These are phyloP conservation scores for Drosophila simulans DNA, from an alignment of 1,140 invertebrate genomes.

Conservation along the genomic window DNA sequence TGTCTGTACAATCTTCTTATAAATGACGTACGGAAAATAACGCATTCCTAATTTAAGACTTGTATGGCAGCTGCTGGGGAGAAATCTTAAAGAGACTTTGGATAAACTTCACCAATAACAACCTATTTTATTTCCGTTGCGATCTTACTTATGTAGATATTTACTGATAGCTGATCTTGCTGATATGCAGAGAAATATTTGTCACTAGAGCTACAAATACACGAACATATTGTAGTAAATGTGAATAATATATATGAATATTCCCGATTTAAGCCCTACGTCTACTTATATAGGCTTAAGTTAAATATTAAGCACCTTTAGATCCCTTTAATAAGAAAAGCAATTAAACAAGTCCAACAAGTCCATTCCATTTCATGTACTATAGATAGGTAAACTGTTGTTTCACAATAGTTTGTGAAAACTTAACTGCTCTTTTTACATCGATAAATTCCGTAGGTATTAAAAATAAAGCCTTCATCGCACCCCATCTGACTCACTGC, in stretches of 20 bases:
- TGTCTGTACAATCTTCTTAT: constrained; percentile 12
- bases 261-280: too few species aligned
- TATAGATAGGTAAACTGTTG: neutral
- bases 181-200: too few species aligned
- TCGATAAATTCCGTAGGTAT: neutral
- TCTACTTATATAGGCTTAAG: too few species aligned
- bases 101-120: neutral
- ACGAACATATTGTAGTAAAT: too few species aligned
- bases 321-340: neutral
- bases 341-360: neutral
- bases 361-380: neutral
- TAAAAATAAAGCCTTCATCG: constrained; percentile 6
- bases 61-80: constrained; percentile 10
- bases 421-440: neutral
- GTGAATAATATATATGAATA: too few species aligned
- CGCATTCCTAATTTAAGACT: neutral
- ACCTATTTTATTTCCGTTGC: too few species aligned
- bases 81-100: neutral
- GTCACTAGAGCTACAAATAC: too few species aligned
- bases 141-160: too few species aligned
- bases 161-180: too few species aligned
- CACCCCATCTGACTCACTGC: constrained; percentile 1
- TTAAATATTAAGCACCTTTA: too few species aligned
- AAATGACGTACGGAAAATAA: constrained; percentile 17
- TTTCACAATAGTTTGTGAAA: constrained; percentile 7